Conservation (phyloP, 2,888 invertebrate species). For the Panorpa germanica region DNA sequence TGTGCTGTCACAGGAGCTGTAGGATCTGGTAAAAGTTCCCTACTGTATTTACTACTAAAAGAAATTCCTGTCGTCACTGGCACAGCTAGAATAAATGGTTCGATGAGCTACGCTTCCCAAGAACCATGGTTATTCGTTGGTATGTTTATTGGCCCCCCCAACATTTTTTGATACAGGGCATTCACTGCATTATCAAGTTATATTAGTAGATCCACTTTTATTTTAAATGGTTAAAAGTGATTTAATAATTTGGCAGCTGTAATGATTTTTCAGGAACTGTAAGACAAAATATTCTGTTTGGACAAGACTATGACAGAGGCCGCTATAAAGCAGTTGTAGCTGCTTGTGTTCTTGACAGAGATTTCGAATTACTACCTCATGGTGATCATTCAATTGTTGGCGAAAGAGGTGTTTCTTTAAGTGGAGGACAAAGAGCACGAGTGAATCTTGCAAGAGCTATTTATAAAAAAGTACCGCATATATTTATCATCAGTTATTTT, state of each 20-base stretch:
- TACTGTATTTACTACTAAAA: slow-evolving; percentile 51
- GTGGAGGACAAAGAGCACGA: slow-evolving; percentile 50
- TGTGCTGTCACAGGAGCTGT: slow-evolving; percentile 62
- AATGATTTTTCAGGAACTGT: slow-evolving; percentile 56
- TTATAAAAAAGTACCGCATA: slow-evolving; percentile 27
- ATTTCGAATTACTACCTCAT: slow-evolving; percentile 36
- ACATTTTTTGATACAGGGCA: no score
- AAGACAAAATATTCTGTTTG: slow-evolving; percentile 85
- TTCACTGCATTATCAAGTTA: no score
- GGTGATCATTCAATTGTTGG: slow-evolving; percentile 48
- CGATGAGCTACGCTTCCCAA: slow-evolving; percentile 57
- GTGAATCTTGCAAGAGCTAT: slow-evolving; percentile 42
- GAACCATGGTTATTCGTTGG: slow-evolving; percentile 73
- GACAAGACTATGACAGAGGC: slow-evolving; percentile 41
- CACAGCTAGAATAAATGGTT: slow-evolving; percentile 36
- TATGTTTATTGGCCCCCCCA: no score
- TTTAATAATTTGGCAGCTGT: no score
- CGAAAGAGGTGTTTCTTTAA: slow-evolving; percentile 44
- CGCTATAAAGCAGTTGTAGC: slow-evolving; percentile 43
- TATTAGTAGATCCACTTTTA: no score
- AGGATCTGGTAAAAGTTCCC: slow-evolving; percentile 54
- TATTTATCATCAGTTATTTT: no score
- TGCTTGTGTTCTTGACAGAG: slow-evolving; percentile 31
- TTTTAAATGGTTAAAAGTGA: no score
- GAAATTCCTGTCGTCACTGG: slow-evolving; percentile 46